Evolutionary conservation across 2,797 vertebrate genomes (phyloP), one percentile per base, ranked within the genome.

Genomic region (Delichon dasypus): DNA sequence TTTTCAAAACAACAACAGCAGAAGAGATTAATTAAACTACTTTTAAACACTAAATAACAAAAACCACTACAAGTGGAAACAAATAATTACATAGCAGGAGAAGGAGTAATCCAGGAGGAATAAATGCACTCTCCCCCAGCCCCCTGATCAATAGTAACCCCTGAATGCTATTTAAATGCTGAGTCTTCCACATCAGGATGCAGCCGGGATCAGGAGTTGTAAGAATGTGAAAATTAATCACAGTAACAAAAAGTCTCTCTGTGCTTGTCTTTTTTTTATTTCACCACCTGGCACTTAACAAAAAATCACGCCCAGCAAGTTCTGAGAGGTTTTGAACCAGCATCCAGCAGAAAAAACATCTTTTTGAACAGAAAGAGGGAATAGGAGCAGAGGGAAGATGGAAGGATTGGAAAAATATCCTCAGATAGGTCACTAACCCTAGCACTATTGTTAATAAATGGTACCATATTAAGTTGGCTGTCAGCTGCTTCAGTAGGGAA

Each of bases 21-120:
- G 79, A 96, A 95, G 95, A 96, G 97, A 97, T 97, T 96, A 97
- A 98, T 98, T 97, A 97, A 97, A 97, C 90, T 65, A 89, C 85
- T 90, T 96, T 93, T 95, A 94, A 97, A 95, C 78, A 91, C 91
- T 83, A 95, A 95, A 94, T 94, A 96, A 95, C 79, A 93, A 74
- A 85, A 90, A 50, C 38, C 64, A 76, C 89, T 94, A 91, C 75
- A 90, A 88, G 40, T 84, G 78, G 85, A 95, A 94, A 95, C 81
- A 91, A 95, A 96, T 95, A 75, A 83, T 92, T 96, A 71, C 82
- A 90, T 86, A 89, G 64, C 74, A 83, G 70, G 85, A 94, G 84
- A 76, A 67, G 73, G 73, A 90, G 72, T 73, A 55, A 45, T 87
- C 95, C 82, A 51, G 58, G 64, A 93, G 94, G 93, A 96, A 89